phyloP scores from a whole-genome alignment of 2,888 invertebrate species.

The Labia minor region DNA sequence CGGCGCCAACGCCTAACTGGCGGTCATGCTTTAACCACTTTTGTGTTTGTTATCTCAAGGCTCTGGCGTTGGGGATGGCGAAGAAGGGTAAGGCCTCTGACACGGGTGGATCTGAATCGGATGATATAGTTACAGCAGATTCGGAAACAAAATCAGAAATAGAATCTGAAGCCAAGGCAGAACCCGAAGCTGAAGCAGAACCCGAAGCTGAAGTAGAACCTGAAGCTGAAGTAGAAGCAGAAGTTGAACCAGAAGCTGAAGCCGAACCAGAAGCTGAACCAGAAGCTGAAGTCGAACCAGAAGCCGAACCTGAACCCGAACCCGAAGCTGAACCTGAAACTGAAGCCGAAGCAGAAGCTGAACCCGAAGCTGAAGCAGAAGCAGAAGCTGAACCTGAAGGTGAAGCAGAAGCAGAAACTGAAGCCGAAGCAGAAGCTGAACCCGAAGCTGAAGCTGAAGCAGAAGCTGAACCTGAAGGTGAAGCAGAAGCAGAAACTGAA shows the following conservation, averaged over 20 bases:
- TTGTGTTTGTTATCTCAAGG: slow-evolving; percentile 19
- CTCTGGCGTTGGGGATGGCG: slow-evolving; percentile 26
- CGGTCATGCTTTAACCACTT: slow-evolving; percentile 17
- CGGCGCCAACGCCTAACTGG: neutral
- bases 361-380: slow-evolving; percentile 21
- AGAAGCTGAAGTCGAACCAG: slow-evolving; percentile 21
- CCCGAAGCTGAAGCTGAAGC: slow-evolving; percentile 21
- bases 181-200: slow-evolving; percentile 20
- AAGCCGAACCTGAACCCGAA: slow-evolving; percentile 16
- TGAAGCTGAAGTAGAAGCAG: slow-evolving; percentile 24
- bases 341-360: slow-evolving; percentile 23
- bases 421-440: slow-evolving; percentile 21
- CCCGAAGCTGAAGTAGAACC: slow-evolving; percentile 20
- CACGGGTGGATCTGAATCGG: slow-evolving; percentile 31
- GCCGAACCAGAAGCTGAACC: slow-evolving; percentile 22
- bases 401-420: slow-evolving; percentile 21
- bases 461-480: slow-evolving; percentile 25
- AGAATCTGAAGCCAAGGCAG: slow-evolving; percentile 21
- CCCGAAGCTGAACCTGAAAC: slow-evolving; percentile 23
- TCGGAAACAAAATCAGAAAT: slow-evolving; percentile 23
- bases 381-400: slow-evolving; percentile 9
- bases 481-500: slow-evolving; percentile 21
- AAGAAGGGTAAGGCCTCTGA: slow-evolving; percentile 27
- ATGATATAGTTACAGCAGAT: slow-evolving; percentile 30
- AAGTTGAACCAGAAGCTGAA: slow-evolving; percentile 19